Evolutionary conservation across 2,888 invertebrate species (phyloP), one percentile per base, ranked within the genome.

Genomic region (Catocala sponsa): DNA sequence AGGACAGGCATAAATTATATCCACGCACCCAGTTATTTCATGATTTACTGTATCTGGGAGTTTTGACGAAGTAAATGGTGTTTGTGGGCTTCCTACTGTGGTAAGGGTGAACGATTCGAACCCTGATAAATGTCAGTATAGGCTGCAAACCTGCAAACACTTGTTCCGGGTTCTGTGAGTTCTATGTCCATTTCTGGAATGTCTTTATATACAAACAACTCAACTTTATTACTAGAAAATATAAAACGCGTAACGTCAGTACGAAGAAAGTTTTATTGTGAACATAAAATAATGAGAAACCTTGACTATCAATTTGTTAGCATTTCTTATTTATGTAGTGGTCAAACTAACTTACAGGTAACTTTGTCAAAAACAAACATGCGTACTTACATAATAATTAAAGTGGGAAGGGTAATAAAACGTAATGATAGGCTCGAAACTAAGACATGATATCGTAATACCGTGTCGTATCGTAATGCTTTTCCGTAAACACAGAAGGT

Each of bases 1-100:
- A 91, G 82, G 67, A 80, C 67, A 76, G 64, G 70, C 80, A 85
- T 88, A 89, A 86, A 89, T 87, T 81, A 80, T 73, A 44, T 55
- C 61, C 71, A 84, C 81, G 81, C 82, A 82, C 76, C 81, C 80
- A 79, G 79, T 82, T 84, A 73, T 82, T 79, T 68, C 70, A 60
- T 77, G 79, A 84, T 83, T 78, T 80, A 82, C 68, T 79, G 59
- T 57, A 59, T 67, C 65, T 60, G 15, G 46, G 41, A n/a, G 15
- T 42, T 57, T 63, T 63, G 63, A 63, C 46, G 58, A 59, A 63
- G 47, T 63, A 63, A 59, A 63, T 59, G 55, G 63, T 51, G 51
- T 59, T 43, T 47, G 47, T 32, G 4, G 51, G 58, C 50, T 55
- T 55, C 63, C 63, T 55, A 55, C 58, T 50, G 63, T 42, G 58